A percentile compares a stretch with the other conserved stretches of the same genome.
These are phyloP conservation scores for Microtus pennsylvanicus DNA, from an alignment of 2,113 vertebrate species.

Conservation along the genomic window DNA sequence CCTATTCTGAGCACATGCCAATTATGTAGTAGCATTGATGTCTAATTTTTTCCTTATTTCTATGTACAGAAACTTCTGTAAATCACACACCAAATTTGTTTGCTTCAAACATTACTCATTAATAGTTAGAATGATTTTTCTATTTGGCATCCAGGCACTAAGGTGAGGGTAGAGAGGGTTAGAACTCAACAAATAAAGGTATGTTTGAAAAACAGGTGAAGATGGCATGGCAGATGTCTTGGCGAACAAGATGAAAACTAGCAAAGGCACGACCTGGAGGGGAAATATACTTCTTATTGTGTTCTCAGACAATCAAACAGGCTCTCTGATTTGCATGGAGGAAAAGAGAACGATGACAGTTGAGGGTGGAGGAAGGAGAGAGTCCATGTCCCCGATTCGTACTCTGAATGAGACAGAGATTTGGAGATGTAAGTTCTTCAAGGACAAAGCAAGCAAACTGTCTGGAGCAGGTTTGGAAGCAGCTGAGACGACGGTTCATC, in stretches of 20 bases:
- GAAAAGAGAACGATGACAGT: background rate
- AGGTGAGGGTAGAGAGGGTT: background rate
- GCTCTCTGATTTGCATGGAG: background rate
- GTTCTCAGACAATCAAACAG: background rate
- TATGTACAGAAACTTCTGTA: background rate
- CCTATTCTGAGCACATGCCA: background rate
- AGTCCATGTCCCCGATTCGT: background rate
- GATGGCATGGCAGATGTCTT: background rate
- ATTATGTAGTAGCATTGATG: background rate
- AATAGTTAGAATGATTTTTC: background rate
- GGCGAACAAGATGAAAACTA: background rate
- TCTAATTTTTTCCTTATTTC: background rate
- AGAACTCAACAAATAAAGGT: background rate
- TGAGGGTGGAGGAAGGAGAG: background rate
- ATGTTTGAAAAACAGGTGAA: background rate
- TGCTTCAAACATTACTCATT: background rate
- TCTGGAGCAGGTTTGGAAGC: background rate
- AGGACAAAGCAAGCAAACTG: background rate
- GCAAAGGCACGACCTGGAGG: background rate
- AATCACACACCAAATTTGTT: conserved; percentile 1
- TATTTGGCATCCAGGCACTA: background rate
- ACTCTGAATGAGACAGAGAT: background rate
- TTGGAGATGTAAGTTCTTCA: background rate
- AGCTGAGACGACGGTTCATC: background rate
- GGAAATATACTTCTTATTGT: background rate